phyloP scores from a whole-genome alignment of 2,797 vertebrate species.

The Pipistrellus pygmaeus region DNA sequence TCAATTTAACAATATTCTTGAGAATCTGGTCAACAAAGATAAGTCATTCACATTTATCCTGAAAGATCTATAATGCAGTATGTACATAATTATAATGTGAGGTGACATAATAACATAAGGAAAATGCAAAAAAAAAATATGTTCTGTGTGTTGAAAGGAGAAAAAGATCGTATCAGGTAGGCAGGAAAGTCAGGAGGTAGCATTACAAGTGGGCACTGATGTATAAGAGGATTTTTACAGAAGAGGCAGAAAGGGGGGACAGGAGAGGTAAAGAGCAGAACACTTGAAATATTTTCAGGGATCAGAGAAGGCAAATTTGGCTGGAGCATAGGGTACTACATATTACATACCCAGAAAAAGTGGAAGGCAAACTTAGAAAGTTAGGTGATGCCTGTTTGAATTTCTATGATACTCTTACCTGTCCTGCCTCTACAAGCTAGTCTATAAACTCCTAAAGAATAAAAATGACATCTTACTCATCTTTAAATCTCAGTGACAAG shows the following conservation, averaged over 20 bases:
- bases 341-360: not conserved
- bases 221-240: not conserved
- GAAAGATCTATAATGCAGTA: not conserved
- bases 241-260: not conserved
- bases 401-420: not conserved
- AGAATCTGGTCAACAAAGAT: not conserved
- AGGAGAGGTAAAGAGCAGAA: not conserved
- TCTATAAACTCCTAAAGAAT: not conserved
- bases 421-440: not conserved
- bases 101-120: not conserved
- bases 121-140: not conserved
- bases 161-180: not conserved
- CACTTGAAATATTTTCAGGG: conserved; percentile 33
- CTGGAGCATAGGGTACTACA: not conserved
- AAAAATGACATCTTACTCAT: not conserved
- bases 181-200: not conserved
- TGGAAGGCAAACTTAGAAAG: conserved; percentile 12
- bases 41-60: not conserved
- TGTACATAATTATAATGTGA: not conserved
- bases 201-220: not conserved
- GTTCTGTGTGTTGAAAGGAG: not conserved
- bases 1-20: not conserved
- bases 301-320: conserved; percentile 19
- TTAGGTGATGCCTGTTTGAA: conserved; percentile 13
- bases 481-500: not conserved